Percentiles rank a stretch among this genome's conserved stretches.
Evolutionary conservation across 2,113 vertebrate genomes (phyloP).

Genomic region (Ochotona curzoniae): DNA sequence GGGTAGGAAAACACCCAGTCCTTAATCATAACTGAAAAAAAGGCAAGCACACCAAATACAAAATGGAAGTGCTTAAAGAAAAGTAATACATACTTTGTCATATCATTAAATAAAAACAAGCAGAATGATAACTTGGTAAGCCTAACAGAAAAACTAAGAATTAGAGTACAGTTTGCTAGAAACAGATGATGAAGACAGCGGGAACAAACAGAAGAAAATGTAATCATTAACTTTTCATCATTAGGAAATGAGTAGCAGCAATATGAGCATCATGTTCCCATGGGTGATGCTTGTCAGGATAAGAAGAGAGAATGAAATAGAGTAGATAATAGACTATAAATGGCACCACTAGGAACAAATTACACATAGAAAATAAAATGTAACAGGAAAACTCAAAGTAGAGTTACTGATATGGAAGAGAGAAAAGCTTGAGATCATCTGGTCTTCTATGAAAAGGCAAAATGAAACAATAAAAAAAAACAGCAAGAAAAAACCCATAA

Average conservation of each 20-base stretch:
- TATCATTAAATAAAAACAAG: constrained; percentile 26
- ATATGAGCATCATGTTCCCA: background rate
- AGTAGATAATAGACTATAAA: background rate
- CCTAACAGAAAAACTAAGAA: background rate
- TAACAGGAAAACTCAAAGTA: background rate
- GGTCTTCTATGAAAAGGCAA: background rate
- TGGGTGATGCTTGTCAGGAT: background rate
- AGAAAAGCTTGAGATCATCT: background rate
- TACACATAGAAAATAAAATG: background rate
- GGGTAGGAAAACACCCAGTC: background rate
- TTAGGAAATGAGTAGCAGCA: background rate
- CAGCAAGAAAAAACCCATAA: background rate
- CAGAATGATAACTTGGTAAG: background rate
- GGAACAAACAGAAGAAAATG: background rate
- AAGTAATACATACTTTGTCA: background rate
- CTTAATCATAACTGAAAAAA: background rate
- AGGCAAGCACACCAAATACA: background rate
- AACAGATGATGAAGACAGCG: background rate
- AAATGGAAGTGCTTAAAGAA: background rate
- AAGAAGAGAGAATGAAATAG: background rate
- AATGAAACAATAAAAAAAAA: background rate
- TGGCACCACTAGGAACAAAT: background rate
- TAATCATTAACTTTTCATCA: background rate
- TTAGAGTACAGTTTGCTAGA: background rate
- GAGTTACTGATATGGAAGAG: background rate